Percentiles rank a stretch among this genome's conserved stretches.
Evolutionary conservation across 30 jellyfish, hydroid and myxozoan species (phyloP).

Genomic region (Aurelia aurita): DNA sequence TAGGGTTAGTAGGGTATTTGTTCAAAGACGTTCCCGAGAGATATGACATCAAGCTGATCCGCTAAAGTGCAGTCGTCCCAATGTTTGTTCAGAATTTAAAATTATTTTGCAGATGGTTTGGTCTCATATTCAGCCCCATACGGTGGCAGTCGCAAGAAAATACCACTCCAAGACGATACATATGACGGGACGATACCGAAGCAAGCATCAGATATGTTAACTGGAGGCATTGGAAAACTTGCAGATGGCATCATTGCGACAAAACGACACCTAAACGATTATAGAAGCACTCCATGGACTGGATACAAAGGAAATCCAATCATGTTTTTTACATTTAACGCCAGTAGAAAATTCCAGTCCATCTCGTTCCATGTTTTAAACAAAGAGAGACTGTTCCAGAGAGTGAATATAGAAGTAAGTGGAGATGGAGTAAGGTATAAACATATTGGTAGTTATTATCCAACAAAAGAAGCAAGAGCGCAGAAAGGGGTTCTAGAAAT

Average conservation of each 20-base stretch:
- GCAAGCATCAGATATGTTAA: constrained; percentile 26
- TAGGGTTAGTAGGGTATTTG: too few species aligned
- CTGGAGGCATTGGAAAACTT: constrained; percentile 78
- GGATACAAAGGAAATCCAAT: constrained; percentile 60
- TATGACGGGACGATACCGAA: constrained; percentile 54
- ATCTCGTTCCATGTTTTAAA: constrained; percentile 44
- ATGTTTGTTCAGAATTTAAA: background rate
- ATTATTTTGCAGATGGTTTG: constrained; percentile 62
- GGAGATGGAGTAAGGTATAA: constrained; percentile 34
- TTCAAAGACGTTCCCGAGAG: too few species aligned
- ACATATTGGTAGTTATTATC: constrained; percentile 36
- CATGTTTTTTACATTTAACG: constrained; percentile 47
- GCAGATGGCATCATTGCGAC: constrained; percentile 69
- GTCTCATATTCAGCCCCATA: constrained; percentile 75
- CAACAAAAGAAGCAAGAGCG: constrained; percentile 22
- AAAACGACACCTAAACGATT: constrained; percentile 19
- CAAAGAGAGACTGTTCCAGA: constrained; percentile 27
- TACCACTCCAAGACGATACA: constrained; percentile 50
- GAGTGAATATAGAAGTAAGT: constrained; percentile 42
- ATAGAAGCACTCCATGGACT: constrained; percentile 49
- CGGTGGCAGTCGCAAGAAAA: constrained; percentile 59
- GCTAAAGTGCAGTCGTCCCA: too few species aligned
- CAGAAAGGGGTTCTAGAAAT: constrained; percentile 39
- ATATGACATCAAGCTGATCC: too few species aligned
- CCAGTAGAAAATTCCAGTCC: constrained; percentile 31